These are phyloP conservation scores for Pemphigus obesinymphae DNA, from an alignment of 1,140 invertebrate genomes.

Conservation along the genomic window DNA sequence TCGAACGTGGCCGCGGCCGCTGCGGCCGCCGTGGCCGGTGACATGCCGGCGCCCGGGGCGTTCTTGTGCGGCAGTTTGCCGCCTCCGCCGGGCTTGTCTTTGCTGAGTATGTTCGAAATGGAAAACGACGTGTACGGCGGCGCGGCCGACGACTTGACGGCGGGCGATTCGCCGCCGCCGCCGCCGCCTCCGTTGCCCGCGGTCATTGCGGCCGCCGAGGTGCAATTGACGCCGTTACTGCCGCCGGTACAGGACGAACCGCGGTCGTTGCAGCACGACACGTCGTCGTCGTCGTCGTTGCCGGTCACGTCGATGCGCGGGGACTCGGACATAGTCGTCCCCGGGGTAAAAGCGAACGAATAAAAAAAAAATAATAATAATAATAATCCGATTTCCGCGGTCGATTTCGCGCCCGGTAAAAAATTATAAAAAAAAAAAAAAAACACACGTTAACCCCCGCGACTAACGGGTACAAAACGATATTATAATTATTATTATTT, in stretches of 20 bases:
- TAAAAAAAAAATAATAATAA: too few relatives aligned
- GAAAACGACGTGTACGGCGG: slow-evolving; percentile 46
- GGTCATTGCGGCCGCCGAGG: slow-evolving; percentile 62
- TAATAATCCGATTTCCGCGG: too few relatives aligned
- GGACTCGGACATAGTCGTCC: slow-evolving; percentile 43
- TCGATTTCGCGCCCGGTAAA: too few relatives aligned
- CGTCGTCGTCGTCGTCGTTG: slow-evolving; percentile 9
- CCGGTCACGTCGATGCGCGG: slow-evolving; percentile 38
- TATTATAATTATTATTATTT: too few relatives aligned
- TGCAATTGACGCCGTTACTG: slow-evolving; percentile 68
- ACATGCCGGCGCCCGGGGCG: neutral
- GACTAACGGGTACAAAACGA: too few relatives aligned
- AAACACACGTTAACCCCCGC: too few relatives aligned
- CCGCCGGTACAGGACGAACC: slow-evolving; percentile 77
- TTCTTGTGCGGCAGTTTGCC: neutral
- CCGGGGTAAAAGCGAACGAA: too few relatives aligned
- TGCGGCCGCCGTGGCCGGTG: neutral
- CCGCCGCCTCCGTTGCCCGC: slow-evolving; percentile 66
- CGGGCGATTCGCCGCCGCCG: slow-evolving; percentile 31
- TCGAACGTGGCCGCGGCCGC: slow-evolving; percentile 10
- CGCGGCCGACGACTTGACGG: slow-evolving; percentile 27
- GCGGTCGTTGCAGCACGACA: slow-evolving; percentile 61
- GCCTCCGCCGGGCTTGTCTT: slow-evolving; percentile 3
- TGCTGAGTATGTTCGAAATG: slow-evolving; percentile 46
- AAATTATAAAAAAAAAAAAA: too few relatives aligned